Conservation (phyloP, 2,888 invertebrate genomes). For the Melikaiella ostensackeni region DNA sequence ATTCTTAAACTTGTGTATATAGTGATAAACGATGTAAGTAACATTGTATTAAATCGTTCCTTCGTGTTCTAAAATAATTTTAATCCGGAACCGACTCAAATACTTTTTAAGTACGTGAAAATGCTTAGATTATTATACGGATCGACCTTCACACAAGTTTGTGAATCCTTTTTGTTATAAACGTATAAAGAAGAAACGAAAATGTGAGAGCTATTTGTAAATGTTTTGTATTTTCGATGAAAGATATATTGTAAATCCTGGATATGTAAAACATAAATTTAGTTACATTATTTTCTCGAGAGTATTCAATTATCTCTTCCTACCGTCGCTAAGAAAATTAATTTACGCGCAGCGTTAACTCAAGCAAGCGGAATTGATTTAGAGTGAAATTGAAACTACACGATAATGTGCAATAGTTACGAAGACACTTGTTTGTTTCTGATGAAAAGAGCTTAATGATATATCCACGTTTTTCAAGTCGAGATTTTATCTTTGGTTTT, state of each 20-base stretch:
- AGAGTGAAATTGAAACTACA: background rate
- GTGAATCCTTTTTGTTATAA: background rate
- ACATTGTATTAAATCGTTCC: conserved; percentile 2
- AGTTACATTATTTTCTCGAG: background rate
- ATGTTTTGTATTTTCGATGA: background rate
- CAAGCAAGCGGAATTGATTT: conserved; percentile 5
- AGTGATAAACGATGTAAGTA: conserved; percentile 10
- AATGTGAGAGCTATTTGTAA: background rate
- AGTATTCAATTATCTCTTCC: background rate
- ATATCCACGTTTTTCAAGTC: background rate
- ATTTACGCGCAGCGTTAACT: background rate
- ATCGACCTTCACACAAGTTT: background rate
- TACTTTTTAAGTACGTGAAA: background rate
- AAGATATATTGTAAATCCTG: background rate
- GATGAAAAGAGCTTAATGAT: background rate
- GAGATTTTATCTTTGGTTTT: background rate
- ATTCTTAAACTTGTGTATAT: conserved; percentile 9
- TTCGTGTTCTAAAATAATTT: conserved; percentile 4
- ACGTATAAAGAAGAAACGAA: background rate
- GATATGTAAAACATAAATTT: background rate
- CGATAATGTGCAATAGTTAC: conserved; percentile 24
- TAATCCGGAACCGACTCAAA: background rate
- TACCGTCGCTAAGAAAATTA: background rate
- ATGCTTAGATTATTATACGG: background rate
- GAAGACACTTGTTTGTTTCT: background rate